phyloP scores from a whole-genome alignment of 1,140 invertebrate species.

The Elymnias hypermnestra region DNA sequence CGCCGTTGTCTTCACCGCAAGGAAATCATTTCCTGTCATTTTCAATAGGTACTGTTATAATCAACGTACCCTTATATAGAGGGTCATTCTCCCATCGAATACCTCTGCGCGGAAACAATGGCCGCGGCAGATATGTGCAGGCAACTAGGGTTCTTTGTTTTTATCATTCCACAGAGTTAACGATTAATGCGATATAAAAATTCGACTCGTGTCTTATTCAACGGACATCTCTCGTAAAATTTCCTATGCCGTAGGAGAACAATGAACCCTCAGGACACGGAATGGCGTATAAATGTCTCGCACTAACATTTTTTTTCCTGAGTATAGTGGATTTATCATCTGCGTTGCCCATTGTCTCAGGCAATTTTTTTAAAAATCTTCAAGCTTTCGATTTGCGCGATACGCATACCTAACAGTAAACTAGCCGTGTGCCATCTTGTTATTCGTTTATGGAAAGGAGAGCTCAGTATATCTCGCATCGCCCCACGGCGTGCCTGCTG shows the following conservation, averaged over 20 bases:
- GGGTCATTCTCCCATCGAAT: conserved; percentile 58
- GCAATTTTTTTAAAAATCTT: neutral
- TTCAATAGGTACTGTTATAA: conserved; percentile 57
- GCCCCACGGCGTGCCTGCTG: conserved; percentile 16
- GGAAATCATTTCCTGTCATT: conserved; percentile 50
- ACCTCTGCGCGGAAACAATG: conserved; percentile 50
- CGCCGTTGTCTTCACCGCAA: conserved; percentile 21
- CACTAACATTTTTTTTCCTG: conserved; percentile 13
- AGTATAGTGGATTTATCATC: conserved; percentile 13
- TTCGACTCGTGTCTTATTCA: conserved; percentile 50
- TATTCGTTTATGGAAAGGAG: conserved; percentile 36
- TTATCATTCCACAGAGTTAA: conserved; percentile 26
- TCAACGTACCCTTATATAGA: conserved; percentile 45
- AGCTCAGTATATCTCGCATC: conserved; percentile 36
- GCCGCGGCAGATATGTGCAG: conserved; percentile 41
- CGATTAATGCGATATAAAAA: conserved; percentile 66
- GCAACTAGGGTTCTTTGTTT: conserved; percentile 60
- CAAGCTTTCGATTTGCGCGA: conserved; percentile 9
- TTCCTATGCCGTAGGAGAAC: conserved; percentile 47
- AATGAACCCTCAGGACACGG: conserved; percentile 40
- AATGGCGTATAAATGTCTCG: conserved; percentile 5
- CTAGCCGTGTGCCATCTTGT: conserved; percentile 29
- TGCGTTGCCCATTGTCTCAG: conserved; percentile 13
- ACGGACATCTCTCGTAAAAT: conserved; percentile 63
- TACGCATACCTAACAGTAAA: conserved; percentile 41